Conservation (phyloP, 2,113 vertebrate genomes). For the Eulacestoma nigropectus region DNA sequence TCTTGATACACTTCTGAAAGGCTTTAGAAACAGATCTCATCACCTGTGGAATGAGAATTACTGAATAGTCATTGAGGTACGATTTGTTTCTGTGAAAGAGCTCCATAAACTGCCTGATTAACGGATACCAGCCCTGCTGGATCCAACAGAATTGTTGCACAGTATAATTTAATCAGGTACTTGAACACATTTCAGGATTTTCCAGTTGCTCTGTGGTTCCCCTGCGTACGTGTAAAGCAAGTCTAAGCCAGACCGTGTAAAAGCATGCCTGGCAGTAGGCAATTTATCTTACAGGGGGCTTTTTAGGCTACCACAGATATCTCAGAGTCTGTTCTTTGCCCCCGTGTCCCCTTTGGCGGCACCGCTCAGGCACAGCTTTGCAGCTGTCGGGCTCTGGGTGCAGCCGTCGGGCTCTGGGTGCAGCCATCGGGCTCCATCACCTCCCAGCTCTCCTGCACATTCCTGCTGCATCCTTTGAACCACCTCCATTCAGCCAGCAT, state of each 20-base stretch:
- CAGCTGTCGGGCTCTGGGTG: fast-evolving
- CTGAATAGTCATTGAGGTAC: not conserved
- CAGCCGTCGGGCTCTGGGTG: fast-evolving
- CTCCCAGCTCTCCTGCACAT: not conserved
- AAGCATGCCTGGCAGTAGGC: not conserved
- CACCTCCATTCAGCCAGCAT: not conserved
- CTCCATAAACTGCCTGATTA: not conserved
- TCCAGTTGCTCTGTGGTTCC: not conserved
- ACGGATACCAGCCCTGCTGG: not conserved
- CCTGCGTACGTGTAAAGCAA: not conserved
- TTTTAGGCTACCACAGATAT: not conserved
- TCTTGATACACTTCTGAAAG: not conserved
- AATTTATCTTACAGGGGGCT: not conserved
- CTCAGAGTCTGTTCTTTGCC: not conserved
- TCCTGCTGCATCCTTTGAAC: not conserved
- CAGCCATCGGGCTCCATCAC: not conserved
- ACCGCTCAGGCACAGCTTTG: fast-evolving
- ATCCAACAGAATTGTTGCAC: not conserved
- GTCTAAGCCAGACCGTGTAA: not conserved
- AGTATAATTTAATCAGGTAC: not conserved
- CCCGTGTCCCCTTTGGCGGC: fast-evolving
- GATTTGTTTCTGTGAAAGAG: not conserved
- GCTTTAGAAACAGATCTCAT: not conserved
- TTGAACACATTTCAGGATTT: not conserved
- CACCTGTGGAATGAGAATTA: slow-evolving; percentile 22